Conservation (phyloP, 2,888 invertebrate species). For the Sarcophaga rosellei region DNA sequence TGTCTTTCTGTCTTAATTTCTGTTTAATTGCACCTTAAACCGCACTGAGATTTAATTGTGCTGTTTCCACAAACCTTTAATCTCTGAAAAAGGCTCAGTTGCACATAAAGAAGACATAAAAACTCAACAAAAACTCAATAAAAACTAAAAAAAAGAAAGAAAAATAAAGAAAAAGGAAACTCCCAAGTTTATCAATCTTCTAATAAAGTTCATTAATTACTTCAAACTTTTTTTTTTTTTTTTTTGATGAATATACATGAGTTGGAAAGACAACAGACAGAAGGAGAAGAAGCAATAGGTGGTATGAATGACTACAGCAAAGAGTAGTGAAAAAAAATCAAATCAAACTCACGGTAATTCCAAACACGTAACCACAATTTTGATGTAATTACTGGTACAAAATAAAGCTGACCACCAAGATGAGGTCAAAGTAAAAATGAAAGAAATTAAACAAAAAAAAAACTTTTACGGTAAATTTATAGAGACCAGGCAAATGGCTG, state of each 20-base stretch:
- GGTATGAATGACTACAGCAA: not conserved
- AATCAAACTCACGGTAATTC: slow-evolving; percentile 41
- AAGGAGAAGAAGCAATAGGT: not conserved
- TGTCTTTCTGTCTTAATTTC: slow-evolving; percentile 6
- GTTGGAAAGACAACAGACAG: not conserved
- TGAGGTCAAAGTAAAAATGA: not conserved
- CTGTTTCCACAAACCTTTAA: not conserved
- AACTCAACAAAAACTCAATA: not conserved
- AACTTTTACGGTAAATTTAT: slow-evolving; percentile 47
- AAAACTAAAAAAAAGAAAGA: not conserved
- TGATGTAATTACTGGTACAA: slow-evolving; percentile 59
- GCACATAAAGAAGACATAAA: not conserved
- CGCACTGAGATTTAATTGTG: slow-evolving; percentile 41
- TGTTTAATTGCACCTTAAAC: slow-evolving; percentile 12
- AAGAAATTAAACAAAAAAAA: slow-evolving; percentile 8
- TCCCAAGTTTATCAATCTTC: slow-evolving; percentile 65
- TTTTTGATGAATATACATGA: slow-evolving; percentile 23
- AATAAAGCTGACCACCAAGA: slow-evolving; percentile 49
- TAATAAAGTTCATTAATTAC: slow-evolving; percentile 68
- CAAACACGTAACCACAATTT: slow-evolving; percentile 64
- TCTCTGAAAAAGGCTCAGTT: not conserved
- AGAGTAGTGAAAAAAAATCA: not conserved
- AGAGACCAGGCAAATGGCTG: not conserved
- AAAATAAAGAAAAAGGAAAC: slow-evolving; percentile 11
- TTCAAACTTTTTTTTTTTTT: slow-evolving; percentile 11